A percentile compares a stretch with the other conserved stretches of the same genome.
phyloP scores from a whole-genome alignment of 2,888 invertebrate genomes.

The Penaeus monodon region DNA sequence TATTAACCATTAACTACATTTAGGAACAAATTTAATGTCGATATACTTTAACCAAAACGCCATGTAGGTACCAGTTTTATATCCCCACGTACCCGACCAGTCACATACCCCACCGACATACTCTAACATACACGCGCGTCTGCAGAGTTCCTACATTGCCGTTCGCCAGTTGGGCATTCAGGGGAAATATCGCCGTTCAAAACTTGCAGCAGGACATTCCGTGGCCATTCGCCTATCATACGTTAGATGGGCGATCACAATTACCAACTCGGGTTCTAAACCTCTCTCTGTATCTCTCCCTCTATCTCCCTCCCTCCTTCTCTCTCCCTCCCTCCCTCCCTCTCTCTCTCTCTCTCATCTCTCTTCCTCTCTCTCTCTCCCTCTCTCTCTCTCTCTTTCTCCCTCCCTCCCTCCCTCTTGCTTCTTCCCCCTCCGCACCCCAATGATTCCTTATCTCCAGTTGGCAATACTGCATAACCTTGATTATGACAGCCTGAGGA shows the following conservation, averaged over 20 bases:
- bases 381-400: conserved; percentile 4
- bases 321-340: not conserved
- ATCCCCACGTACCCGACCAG: no score
- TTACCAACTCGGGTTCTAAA: conserved; percentile 41
- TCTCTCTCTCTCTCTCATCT: conserved; percentile 2
- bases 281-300: conserved; percentile 16
- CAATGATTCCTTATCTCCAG: conserved; percentile 38
- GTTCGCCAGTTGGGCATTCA: conserved; percentile 9
- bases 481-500: conserved; percentile 12
- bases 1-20: no score
- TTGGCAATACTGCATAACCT: conserved; percentile 21
- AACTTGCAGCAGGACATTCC: conserved; percentile 37
- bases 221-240: conserved; percentile 37
- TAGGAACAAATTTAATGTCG: no score
- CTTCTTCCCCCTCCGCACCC: not conserved
- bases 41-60: no score
- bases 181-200: conserved; percentile 43
- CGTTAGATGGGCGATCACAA: conserved; percentile 35
- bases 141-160: not conserved
- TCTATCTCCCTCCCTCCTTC: not conserved
- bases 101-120: no score
- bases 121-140: no score
- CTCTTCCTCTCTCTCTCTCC: not conserved
- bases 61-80: no score
- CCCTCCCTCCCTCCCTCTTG: not conserved